Conservation (phyloP, 2,797 vertebrate genomes). For the Sarcoramphus papa region DNA sequence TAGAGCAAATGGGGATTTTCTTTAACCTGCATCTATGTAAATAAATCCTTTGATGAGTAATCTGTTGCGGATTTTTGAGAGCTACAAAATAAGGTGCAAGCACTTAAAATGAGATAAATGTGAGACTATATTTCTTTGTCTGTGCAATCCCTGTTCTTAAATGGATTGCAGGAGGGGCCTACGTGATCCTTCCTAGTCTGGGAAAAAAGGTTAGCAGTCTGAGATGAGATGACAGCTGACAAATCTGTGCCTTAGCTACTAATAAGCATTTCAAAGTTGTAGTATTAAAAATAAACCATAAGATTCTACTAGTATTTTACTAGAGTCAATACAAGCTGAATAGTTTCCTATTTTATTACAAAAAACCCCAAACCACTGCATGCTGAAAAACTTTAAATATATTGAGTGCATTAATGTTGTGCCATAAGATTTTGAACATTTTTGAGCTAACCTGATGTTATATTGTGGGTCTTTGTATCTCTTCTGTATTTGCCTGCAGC, state of each 20-base stretch:
- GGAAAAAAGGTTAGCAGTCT: background rate
- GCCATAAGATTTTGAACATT: background rate
- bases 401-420: background rate
- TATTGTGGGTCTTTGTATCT: background rate
- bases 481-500: background rate
- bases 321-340: background rate
- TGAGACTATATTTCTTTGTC: background rate
- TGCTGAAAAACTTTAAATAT: background rate
- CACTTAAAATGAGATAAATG: background rate
- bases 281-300: background rate
- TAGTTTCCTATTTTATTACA: background rate
- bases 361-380: fast-evolving
- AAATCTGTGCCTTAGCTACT: background rate
- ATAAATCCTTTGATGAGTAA: background rate
- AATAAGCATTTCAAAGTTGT: background rate
- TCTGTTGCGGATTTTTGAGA: background rate
- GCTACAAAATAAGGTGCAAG: background rate
- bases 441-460: background rate
- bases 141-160: background rate
- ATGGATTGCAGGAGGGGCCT: background rate
- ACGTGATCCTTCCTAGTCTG: background rate
- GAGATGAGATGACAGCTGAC: background rate
- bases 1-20: background rate
- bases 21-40: background rate
- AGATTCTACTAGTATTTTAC: background rate